Conservation (phyloP, 2,113 vertebrate species). For the Smithornis capensis region DNA sequence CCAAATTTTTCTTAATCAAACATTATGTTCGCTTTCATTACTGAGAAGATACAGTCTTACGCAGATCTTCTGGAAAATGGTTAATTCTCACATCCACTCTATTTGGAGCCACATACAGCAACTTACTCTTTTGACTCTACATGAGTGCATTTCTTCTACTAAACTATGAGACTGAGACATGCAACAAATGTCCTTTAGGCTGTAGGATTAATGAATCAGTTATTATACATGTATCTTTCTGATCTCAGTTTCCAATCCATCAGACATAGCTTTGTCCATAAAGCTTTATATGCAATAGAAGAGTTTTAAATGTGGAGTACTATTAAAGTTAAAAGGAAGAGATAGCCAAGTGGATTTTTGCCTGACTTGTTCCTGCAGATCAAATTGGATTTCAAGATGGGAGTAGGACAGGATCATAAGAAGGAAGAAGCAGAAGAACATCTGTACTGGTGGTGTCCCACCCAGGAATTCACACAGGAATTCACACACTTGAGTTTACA, state of each 20-base stretch:
- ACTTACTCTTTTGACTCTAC: fast-evolving
- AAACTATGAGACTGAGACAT: not conserved
- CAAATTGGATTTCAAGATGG: not conserved
- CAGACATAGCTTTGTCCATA: not conserved
- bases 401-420: not conserved
- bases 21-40: not conserved
- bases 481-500: not conserved
- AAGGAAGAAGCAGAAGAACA: not conserved
- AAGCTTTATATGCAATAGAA: not conserved
- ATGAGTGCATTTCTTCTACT: not conserved
- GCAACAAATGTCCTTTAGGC: not conserved
- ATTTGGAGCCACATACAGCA: not conserved
- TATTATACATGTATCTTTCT: not conserved
- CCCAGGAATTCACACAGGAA: not conserved
- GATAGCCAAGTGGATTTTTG: not conserved
- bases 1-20: not conserved
- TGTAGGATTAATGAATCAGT: not conserved
- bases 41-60: not conserved
- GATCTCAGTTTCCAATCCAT: not conserved
- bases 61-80: not conserved
- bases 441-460: not conserved
- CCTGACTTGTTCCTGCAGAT: not conserved
- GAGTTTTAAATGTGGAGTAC: not conserved
- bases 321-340: not conserved
- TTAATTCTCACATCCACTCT: not conserved